phyloP scores from a whole-genome alignment of 2,113 vertebrate genomes.

The Phylloscopus trochilus region DNA sequence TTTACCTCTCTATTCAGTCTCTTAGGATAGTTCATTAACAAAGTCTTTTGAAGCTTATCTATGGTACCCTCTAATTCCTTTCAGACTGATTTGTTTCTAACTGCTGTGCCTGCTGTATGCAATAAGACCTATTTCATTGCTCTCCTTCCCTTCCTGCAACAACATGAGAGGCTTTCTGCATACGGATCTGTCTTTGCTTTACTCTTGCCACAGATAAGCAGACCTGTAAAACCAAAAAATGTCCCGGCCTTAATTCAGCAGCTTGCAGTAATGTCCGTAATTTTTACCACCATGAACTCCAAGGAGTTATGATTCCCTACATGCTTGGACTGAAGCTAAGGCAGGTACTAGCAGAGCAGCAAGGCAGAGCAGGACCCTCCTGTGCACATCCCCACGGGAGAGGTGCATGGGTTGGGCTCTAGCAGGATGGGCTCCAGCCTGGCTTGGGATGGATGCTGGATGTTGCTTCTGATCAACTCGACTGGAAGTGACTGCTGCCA shows the following conservation, averaged over 20 bases:
- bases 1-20: neutral
- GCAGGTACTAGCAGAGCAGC: neutral
- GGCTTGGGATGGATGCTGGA: neutral
- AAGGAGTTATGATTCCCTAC: rapidly evolving
- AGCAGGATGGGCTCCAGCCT: neutral
- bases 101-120: neutral
- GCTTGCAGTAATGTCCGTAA: neutral
- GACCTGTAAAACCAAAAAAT: neutral
- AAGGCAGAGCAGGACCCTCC: neutral
- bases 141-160: neutral
- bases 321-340: neutral
- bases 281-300: neutral
- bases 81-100: neutral
- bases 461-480: neutral
- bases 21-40: neutral
- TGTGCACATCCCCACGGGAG: neutral
- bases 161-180: neutral
- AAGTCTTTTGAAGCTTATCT: neutral
- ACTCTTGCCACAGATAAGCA: neutral
- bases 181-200: neutral
- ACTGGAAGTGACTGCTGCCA: neutral
- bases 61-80: neutral
- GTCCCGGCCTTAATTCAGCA: neutral
- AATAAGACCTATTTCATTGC: neutral
- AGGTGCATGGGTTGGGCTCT: neutral